These are phyloP conservation scores for Nomada fucata DNA, from an alignment of 2,888 invertebrate species.

Conservation along the genomic window DNA sequence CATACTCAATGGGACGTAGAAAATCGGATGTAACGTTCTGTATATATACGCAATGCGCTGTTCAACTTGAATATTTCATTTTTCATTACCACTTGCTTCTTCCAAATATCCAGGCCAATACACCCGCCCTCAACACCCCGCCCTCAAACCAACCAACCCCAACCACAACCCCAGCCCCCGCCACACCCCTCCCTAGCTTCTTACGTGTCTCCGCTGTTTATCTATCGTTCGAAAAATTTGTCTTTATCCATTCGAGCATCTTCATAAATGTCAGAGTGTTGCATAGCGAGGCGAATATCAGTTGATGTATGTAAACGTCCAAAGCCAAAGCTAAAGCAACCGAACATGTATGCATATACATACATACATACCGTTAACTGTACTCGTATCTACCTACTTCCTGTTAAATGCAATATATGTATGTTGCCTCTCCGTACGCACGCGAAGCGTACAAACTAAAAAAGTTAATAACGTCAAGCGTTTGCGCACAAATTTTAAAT, in stretches of 20 bases:
- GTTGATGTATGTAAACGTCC: background rate
- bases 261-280: background rate
- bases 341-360: background rate
- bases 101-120: too few species aligned
- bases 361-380: slow-evolving; percentile 32
- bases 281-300: background rate
- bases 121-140: too few species aligned
- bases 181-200: background rate
- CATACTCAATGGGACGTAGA: slow-evolving; percentile 57
- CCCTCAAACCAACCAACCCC: too few species aligned
- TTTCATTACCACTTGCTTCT: background rate
- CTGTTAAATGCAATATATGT: slow-evolving; percentile 48
- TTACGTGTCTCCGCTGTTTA: too few species aligned
- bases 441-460: background rate
- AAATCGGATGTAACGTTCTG: slow-evolving; percentile 31
- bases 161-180: too few species aligned
- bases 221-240: background rate
- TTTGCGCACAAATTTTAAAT: background rate
- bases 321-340: slow-evolving; percentile 12
- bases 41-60: slow-evolving; percentile 2
- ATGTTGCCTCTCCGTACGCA: slow-evolving; percentile 12
- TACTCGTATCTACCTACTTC: background rate
- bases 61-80: slow-evolving; percentile 12
- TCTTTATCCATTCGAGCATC: background rate
- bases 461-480: background rate